Evolutionary conservation across 2,113 vertebrate genomes (phyloP).

Genomic region (Pachycephala philippinensis): DNA sequence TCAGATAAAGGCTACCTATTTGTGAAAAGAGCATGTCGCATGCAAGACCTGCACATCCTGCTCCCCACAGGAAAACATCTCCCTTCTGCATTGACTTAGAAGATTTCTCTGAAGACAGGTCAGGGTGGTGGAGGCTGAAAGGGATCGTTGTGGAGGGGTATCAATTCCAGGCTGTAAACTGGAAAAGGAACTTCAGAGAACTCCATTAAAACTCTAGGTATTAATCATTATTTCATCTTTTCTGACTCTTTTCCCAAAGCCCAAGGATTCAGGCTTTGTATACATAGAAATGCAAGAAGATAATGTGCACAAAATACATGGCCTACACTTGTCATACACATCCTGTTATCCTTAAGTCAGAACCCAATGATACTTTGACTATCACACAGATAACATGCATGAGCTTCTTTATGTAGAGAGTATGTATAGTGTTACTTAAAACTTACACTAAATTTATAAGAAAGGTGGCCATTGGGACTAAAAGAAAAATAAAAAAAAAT

Average conservation of each 20-base stretch:
- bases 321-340: background rate
- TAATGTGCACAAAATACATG: background rate
- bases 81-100: background rate
- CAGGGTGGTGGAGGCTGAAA: background rate
- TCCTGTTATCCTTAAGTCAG: background rate
- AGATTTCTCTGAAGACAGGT: background rate
- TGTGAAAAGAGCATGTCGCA: background rate
- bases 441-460: background rate
- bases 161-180: background rate
- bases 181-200: background rate
- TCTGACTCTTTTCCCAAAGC: background rate
- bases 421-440: background rate
- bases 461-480: background rate
- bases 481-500: background rate
- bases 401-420: background rate
- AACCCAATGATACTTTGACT: background rate
- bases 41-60: background rate
- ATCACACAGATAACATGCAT: background rate
- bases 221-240: background rate
- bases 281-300: background rate
- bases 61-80: background rate
- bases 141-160: background rate
- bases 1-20: constrained; percentile 5
- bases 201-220: background rate
- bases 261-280: background rate